A percentile compares a stretch with the other conserved stretches of the same genome.
Evolutionary conservation across 1,140 invertebrate genomes (phyloP).

Genomic region (Drosophila pseudoobscura): DNA sequence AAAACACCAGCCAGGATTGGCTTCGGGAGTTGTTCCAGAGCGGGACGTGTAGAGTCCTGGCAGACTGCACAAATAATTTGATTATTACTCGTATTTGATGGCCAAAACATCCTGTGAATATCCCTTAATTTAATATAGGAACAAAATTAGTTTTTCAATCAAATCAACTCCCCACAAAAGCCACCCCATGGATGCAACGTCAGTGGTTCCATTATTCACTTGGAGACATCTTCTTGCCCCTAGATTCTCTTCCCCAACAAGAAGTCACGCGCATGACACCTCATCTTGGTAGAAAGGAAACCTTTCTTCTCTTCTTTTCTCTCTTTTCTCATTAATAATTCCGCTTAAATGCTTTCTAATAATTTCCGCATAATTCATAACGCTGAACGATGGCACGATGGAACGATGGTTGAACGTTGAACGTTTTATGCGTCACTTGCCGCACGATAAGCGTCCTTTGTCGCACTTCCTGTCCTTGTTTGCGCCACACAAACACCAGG

Average conservation of each 20-base stretch:
- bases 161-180: conserved; percentile 8
- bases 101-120: neutral
- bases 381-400: conserved; percentile 33
- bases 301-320: conserved; percentile 7
- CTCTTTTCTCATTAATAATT: conserved; percentile 72
- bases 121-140: conserved; percentile 15
- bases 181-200: neutral
- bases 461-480: conserved; percentile 57
- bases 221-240: too few relatives aligned
- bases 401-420: conserved; percentile 48
- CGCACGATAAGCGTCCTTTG: conserved; percentile 57
- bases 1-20: conserved; percentile 16
- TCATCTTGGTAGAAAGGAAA: neutral
- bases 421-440: conserved; percentile 75
- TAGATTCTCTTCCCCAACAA: neutral
- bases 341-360: conserved; percentile 81
- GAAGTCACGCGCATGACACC: conserved; percentile 31
- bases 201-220: neutral
- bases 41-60: too few relatives aligned
- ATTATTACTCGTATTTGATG: too few relatives aligned
- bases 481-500: conserved; percentile 60
- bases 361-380: conserved; percentile 80
- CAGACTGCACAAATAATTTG: too few relatives aligned
- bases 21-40: neutral
- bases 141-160: conserved; percentile 13